Conservation (phyloP, 2,797 vertebrate genomes). For the Sebastes taczanowskii region DNA sequence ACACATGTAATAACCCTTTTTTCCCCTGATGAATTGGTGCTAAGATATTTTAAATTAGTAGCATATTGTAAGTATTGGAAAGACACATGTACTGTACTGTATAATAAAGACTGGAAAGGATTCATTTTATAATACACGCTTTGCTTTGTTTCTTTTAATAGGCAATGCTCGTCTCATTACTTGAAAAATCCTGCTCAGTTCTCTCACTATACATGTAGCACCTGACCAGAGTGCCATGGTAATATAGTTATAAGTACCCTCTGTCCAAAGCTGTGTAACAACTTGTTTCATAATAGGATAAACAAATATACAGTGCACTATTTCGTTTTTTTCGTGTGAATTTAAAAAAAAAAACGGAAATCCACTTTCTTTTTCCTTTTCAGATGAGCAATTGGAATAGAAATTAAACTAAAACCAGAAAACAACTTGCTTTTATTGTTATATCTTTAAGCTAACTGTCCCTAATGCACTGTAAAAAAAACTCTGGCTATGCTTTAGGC, state of each 20-base stretch:
- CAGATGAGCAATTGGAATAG: too few relatives aligned
- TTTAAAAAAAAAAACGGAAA: too few relatives aligned
- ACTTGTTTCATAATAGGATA: not conserved
- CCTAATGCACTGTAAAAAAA: too few relatives aligned
- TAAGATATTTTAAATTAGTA: slow-evolving; percentile 69
- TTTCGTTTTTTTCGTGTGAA: too few relatives aligned
- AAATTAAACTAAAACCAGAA: too few relatives aligned
- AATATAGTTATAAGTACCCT: too few relatives aligned
- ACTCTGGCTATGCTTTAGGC: fast-evolving
- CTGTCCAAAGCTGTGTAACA: not conserved
- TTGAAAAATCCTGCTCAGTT: not conserved
- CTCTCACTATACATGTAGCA: not conserved
- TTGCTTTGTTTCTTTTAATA: slow-evolving; percentile 27
- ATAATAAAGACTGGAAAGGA: slow-evolving; percentile 81
- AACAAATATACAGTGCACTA: fast-evolving
- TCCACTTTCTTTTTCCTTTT: too few relatives aligned
- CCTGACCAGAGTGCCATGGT: too few relatives aligned
- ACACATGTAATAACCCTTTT: slow-evolving; percentile 7
- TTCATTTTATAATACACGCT: slow-evolving; percentile 75
- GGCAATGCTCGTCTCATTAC: not conserved
- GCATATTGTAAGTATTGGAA: slow-evolving; percentile 73
- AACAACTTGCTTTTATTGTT: not conserved
- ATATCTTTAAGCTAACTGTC: not conserved
- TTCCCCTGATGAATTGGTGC: slow-evolving; percentile 75
- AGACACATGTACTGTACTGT: slow-evolving; percentile 76